Evolutionary conservation across 2,888 invertebrate species (phyloP).

Genomic region (Theodoxus fluviatilis): DNA sequence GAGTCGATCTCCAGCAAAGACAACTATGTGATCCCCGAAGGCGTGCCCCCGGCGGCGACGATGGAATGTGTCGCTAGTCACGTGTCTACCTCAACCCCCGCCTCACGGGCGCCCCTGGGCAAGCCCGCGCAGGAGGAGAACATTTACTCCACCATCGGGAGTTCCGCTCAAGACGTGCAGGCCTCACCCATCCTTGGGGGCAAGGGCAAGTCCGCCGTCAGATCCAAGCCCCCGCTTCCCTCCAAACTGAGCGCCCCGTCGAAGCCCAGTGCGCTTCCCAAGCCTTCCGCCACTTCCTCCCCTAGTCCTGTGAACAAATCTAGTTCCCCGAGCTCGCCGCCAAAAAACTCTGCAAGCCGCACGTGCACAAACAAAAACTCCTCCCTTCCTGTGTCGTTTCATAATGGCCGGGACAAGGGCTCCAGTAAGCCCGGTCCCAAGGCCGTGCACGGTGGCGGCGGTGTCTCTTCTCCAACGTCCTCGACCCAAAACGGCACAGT

Average conservation of each 20-base stretch:
- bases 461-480: too few species aligned
- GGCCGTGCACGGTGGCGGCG: too few species aligned
- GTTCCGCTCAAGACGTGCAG: conserved; percentile 28
- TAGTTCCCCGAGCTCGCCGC: conserved; percentile 14
- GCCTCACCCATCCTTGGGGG: conserved; percentile 23
- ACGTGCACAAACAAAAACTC: conserved; percentile 26
- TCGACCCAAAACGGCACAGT: too few species aligned
- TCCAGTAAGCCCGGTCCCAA: too few species aligned
- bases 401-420: too few species aligned
- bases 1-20: too few species aligned
- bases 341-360: conserved; percentile 31
- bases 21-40: too few species aligned
- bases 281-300: conserved; percentile 32
- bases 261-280: conserved; percentile 26
- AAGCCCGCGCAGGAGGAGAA: too few species aligned
- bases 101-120: too few species aligned
- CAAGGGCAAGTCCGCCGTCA: conserved; percentile 31
- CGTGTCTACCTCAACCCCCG: too few species aligned
- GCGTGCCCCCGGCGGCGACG: too few species aligned
- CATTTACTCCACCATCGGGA: conserved; percentile 24
- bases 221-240: conserved; percentile 51
- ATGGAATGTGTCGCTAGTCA: too few species aligned
- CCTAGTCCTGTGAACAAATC: conserved; percentile 28
- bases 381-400: conserved; percentile 26
- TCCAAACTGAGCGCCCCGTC: conserved; percentile 38